Base-by-base conservation (phyloP, 2,113 vertebrate genomes). In the Dicentrarchus labrax region DNA sequence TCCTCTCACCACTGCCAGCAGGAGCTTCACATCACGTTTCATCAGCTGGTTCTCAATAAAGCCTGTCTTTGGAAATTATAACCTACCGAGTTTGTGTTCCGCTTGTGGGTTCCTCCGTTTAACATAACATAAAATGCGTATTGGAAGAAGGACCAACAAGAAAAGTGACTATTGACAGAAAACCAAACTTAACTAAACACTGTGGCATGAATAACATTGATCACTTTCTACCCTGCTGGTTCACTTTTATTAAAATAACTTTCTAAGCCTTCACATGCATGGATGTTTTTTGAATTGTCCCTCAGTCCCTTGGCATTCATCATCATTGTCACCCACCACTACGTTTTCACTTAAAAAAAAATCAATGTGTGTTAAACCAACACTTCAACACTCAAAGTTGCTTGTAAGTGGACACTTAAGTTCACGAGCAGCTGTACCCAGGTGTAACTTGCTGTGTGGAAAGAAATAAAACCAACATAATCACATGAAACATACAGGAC, bases 211-310 rank as follows among this genome's bases (percentile, higher is more conserved):
- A 30, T 43, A 43, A 43, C 4, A 60, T 36, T 8, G 30, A 30
- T 30, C 30, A 7, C 1, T 19, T 24, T 13, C 21, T 30, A 8
- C 22, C 9, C 16, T 36, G 68, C 30, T 47, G 22, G n/a, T 59
- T 15, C 5, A 8, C 17, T 24, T 59, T 3, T 56, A 8, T 24
- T 36, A 12, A 12, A 0, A 8, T 15, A 13, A 53, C 8, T 15
- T 8, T 30, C 30, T 30, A 30, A 30, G 30, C 30, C 30, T 3
- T 30, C 30, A 30, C 30, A 30, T 30, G 2, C 30, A 5, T 38
- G n/a, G 43, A 64, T 24, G 59, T 41, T 62, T 65, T 19, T 53
- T 30, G 9, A 65, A 64, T n/a, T 57, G 64, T 48, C 64, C 39
- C 47, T 47, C 24, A 38, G 74, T 43, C 36, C n/a, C 16, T 19